Conservation (phyloP, 2,888 invertebrate species). For the Hybos culiciformis region DNA sequence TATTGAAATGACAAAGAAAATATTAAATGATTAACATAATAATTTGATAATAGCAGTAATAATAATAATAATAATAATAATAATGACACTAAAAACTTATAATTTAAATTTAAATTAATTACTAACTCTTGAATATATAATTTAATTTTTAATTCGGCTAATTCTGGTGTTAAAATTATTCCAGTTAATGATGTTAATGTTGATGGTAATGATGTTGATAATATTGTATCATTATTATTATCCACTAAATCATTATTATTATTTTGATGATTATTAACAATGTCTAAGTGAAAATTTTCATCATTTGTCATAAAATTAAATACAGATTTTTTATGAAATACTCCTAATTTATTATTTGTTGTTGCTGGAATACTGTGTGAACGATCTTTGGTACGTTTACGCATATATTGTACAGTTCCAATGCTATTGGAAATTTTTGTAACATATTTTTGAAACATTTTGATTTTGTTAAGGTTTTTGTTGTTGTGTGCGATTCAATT, state of each 20-base stretch:
- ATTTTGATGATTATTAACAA: background rate
- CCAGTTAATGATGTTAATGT: background rate
- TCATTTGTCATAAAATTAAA: background rate
- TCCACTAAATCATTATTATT: background rate
- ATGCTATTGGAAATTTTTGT: slow-evolving; percentile 31
- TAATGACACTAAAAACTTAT: background rate
- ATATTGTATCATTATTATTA: background rate
- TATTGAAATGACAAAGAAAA: too few species aligned
- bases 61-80: too few species aligned
- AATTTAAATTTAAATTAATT: background rate
- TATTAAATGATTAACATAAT: too few species aligned
- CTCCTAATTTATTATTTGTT: background rate
- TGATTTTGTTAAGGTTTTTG: slow-evolving; percentile 11
- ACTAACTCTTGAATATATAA: background rate
- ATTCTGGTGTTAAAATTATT: background rate
- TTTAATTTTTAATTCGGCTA: background rate
- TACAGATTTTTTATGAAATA: background rate
- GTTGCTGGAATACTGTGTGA: slow-evolving; percentile 1
- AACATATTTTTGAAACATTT: slow-evolving; percentile 33
- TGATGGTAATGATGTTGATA: background rate
- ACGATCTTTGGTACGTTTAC: slow-evolving; percentile 13
- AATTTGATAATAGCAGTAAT: too few species aligned
- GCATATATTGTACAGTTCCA: slow-evolving; percentile 17
- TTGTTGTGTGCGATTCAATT: background rate
- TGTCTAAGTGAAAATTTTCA: background rate